Base-by-base conservation (phyloP, 2,797 vertebrate genomes). In the Lepilemur septentrionalis region DNA sequence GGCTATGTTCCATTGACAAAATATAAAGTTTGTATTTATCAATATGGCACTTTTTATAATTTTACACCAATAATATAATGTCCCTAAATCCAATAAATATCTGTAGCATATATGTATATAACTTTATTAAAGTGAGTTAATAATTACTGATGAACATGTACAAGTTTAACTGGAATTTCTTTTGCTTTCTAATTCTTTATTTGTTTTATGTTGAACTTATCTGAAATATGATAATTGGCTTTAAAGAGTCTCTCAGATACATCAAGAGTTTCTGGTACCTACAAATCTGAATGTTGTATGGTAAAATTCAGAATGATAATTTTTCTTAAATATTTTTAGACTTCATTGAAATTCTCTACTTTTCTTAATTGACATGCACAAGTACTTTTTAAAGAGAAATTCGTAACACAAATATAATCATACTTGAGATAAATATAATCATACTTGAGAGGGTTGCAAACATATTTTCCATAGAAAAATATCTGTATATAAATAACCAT, bases 391-490 rank as follows among this genome's bases (percentile, higher is more conserved):
- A 30, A 0, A 2, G 23, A 83, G 85, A 84, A 76, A 88, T 52
- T 73, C 32, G 70, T 96, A 67, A 70, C 30, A 38, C 55, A 63
- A 81, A 89, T 73, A 30, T n/a, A 46, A 25, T 13, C 59, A 8
- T 12, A 46, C 76, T 85, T 96, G 61, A 48, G 41, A 85, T 63
- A 61, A 81, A 89, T 72, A 30, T 41, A 46, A 23, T 13, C 59
- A 8, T 17, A 55, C 70, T 86, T 96, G 55, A 50, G 38, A 85
- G 28, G 59, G 30, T 92, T 91, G 57, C 38, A 84, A 82, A 96
- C 97, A 94, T 86, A 87, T 41, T 76, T 98, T 50, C 81, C n/a
- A 86, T 63, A 97, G 93, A 96, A 94, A 97, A 98, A 73, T n/a
- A 52, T 55, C 96, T 97, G 88, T 94, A 93, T 80, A 84, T 84